Base-by-base conservation (phyloP, 2,113 vertebrate genomes). In the Eretmochelys imbricata region DNA sequence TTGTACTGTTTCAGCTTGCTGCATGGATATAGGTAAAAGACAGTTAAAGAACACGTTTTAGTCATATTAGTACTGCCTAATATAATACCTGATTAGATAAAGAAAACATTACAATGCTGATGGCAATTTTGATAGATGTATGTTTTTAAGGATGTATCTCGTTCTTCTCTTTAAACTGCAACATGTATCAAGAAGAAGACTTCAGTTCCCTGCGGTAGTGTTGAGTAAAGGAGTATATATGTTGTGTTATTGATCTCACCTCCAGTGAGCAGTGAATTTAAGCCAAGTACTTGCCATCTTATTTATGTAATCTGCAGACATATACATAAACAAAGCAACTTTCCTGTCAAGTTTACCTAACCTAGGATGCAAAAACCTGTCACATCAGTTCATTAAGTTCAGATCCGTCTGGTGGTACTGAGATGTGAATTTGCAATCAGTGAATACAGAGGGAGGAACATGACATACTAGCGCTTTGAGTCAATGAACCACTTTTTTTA, bases 351-450 rank as follows among this genome's bases (percentile, higher is more conserved):
- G 13, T 85, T 93, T 96, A 87, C 75, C 62, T 84, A 96, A 96
- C 50, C 35, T 95, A 87, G 88, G 88, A 94, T 91, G 65, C 80
- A 97, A 88, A 96, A 90, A 80, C 9, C 82, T 95, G 72, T 72
- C 84, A 88, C 46, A 96, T 95, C 72, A 91, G 93, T 97, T 96
- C 93, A 95, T 65, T 96, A 96, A 95, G 80, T 98, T 98, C 93
- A 97, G 91, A 95, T 97, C 89, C 84, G 94, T 89, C 85, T 98
- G 90, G 82, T 12, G 84, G 87, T 54, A 49, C 81, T 95, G 79
- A 96, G 75, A 97, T 59, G 69, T 76, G 82, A 97, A 96, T 95
- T 97, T 97, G 87, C 84, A 97, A 90, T 96, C 88, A 96, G n/a
- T 95, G 84, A 97, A 85, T 95, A 93, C 80, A 93, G 88, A 89